Evolutionary conservation across 2,113 vertebrate genomes (phyloP).

Genomic region (Ictidomys tridecemlineatus): DNA sequence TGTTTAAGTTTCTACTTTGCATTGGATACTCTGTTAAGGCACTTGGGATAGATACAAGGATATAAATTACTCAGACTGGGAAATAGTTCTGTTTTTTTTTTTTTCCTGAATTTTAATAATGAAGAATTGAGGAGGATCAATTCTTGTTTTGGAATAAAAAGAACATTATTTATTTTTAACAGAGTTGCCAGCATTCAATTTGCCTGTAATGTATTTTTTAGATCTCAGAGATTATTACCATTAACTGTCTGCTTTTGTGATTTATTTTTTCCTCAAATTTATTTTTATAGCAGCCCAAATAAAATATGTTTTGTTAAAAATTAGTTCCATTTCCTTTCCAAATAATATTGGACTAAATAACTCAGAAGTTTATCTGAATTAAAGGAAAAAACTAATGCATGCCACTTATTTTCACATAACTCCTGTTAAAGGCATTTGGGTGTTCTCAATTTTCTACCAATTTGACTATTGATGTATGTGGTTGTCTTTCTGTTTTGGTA

Average conservation of each 20-base stretch:
- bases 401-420: conserved; percentile 48
- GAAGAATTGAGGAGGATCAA: conserved; percentile 67
- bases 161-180: conserved; percentile 79
- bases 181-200: conserved; percentile 75
- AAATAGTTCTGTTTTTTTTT: conserved; percentile 53
- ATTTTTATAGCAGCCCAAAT: conserved; percentile 72
- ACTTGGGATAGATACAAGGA: conserved; percentile 41
- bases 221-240: conserved; percentile 66
- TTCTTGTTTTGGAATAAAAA: conserved; percentile 78
- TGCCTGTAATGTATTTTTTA: conserved; percentile 68
- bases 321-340: conserved; percentile 74
- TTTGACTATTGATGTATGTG: conserved; percentile 60
- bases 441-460: conserved; percentile 50
- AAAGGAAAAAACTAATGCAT: background rate
- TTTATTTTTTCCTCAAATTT: conserved; percentile 75
- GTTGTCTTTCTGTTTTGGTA: conserved; percentile 50
- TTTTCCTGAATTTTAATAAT: conserved; percentile 73
- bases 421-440: conserved; percentile 59
- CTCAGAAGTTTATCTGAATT: conserved; percentile 61
- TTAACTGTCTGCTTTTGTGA: conserved; percentile 76
- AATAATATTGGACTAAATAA: conserved; percentile 71
- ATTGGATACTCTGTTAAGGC: background rate
- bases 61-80: conserved; percentile 66
- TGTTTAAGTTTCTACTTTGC: conserved; percentile 33
- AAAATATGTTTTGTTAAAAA: conserved; percentile 81